Evolutionary conservation across 2,113 vertebrate species (phyloP), one percentile per base, ranked within the genome.

Genomic region (Sapayoa aenigma): DNA sequence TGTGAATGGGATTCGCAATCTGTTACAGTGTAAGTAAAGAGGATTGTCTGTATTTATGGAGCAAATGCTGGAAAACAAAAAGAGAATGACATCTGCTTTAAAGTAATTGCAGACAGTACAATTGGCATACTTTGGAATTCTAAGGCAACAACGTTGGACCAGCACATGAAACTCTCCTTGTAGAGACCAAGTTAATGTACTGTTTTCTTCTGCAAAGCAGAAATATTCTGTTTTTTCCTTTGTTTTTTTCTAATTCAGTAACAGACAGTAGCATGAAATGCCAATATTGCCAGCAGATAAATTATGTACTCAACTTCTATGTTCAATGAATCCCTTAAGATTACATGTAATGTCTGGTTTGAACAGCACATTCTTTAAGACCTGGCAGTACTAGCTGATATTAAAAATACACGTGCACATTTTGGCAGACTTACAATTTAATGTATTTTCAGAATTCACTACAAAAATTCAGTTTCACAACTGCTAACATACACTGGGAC

Each of bases 361-460:
- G 15, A 80, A 22, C 25, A 28, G 14, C 10, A 71, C 33, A 53
- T 18, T 53, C 73, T 68, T 69, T 31, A 67, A 52, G 58, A 78
- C 14, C 56, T 19, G 22, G 37, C 1, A 28, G 49, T 49, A 50
- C 53, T 90, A 0, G 47, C 6, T 35, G 56, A 77, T 44, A 78
- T 78, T 62, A 90, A 92, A 90, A 83, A 95, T 7, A 89, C 71
- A 85, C 46, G 66, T 5, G 42, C 42, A 46, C 41, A 46, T 20
- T 75, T 89, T 68, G 56, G 41, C 60, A 89, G 77, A 75, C 42
- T 91, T 89, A 47, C 37, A 66, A 37, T 87, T 92, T 93, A 89
- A 94, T 95, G 6, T 47, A 67, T 89, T 84, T 94, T 91, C 28
- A 37, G 65, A 87, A 71, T 35, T 75, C 66, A 85, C 83, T 90